Conservation (phyloP, 2,888 invertebrate species). For the Amphipoea oculea region DNA sequence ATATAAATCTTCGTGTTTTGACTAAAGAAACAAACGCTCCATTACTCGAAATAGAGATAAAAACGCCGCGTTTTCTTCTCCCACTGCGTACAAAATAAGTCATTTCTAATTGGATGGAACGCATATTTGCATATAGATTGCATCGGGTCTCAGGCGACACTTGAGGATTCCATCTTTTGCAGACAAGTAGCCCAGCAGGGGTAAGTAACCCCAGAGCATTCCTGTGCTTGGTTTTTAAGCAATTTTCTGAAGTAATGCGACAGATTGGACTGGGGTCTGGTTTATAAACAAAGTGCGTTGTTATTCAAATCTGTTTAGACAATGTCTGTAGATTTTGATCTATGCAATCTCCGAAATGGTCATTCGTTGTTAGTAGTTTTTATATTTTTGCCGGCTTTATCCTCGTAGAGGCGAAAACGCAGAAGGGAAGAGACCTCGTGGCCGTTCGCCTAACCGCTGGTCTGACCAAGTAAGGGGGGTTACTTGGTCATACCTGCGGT, state of each 20-base stretch:
- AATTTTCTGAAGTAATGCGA: constrained; percentile 25
- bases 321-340: neutral
- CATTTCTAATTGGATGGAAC: constrained; percentile 82
- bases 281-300: constrained; percentile 5
- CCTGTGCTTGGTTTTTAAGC: constrained; percentile 32
- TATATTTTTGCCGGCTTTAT: too few species aligned
- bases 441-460: too few species aligned
- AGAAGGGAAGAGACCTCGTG: too few species aligned
- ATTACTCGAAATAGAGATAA: neutral
- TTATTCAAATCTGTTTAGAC: constrained; percentile 24
- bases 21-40: neutral
- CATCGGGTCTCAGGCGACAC: constrained; percentile 72
- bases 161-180: constrained; percentile 62
- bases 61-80: constrained; percentile 57
- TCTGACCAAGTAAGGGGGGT: too few species aligned
- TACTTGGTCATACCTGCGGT: too few species aligned
- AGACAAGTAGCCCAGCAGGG: constrained; percentile 40
- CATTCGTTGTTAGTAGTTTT: neutral
- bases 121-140: constrained; percentile 87
- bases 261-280: constrained; percentile 20
- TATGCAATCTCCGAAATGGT: neutral
- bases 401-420: too few species aligned
- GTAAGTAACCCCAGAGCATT: constrained; percentile 42
- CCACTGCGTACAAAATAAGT: constrained; percentile 71
- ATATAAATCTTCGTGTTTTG: too few species aligned